These are phyloP conservation scores for Manis pentadactyla DNA, from an alignment of 2,797 vertebrate species.

Conservation along the genomic window DNA sequence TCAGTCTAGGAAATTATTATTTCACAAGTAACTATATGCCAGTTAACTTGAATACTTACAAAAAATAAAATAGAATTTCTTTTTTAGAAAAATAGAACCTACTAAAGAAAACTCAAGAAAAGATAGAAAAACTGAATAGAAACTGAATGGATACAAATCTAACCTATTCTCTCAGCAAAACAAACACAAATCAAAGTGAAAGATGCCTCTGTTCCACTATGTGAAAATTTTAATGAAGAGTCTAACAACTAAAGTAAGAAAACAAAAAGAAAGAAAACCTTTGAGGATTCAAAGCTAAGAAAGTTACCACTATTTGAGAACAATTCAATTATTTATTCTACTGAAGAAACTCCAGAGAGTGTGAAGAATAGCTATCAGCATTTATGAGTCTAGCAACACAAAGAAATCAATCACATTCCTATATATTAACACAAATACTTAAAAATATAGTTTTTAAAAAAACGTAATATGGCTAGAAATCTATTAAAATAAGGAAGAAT, in stretches of 20 bases:
- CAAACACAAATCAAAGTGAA: neutral
- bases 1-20: neutral
- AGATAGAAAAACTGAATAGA: neutral
- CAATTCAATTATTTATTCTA: neutral
- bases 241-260: neutral
- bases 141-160: neutral
- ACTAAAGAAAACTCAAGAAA: neutral
- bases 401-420: neutral
- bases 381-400: neutral
- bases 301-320: neutral
- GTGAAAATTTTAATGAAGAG: neutral
- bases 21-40: neutral
- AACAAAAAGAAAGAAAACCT: neutral
- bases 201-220: neutral
- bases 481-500: neutral
- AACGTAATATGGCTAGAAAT: neutral
- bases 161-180: neutral
- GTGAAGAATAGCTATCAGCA: neutral
- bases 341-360: neutral
- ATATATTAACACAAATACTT: neutral
- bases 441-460: slow-evolving; percentile 1
- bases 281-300: neutral
- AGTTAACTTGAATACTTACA: slow-evolving; percentile 4
- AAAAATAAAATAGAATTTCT: neutral
- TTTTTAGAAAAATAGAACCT: neutral